Evolutionary conservation across 1,140 invertebrate species (phyloP).

Genomic region (roundworm (Caenorhabditis elegans)): WBcel235 BX284603.4:5187001-5187500

Average conservation of each 20-base stretch:
- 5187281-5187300: not conserved
- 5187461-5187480: constrained; percentile 35
- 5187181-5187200: constrained; percentile 78
- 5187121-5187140: constrained; percentile 88
- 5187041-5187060: constrained; percentile 68
- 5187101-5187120: constrained; percentile 92
- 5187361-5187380: constrained; percentile 68
- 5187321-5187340: constrained; percentile 83
- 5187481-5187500: constrained; percentile 14
- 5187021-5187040: constrained; percentile 84
- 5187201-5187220: constrained; percentile 77
- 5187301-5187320: constrained; percentile 74
- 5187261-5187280: constrained; percentile 38
- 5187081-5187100: constrained; percentile 80
- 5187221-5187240: constrained; percentile 25
- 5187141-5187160: constrained; percentile 89
- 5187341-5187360: constrained; percentile 80
- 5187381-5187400: constrained; percentile 29
- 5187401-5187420: constrained; percentile 8
- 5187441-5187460: constrained; percentile 42
- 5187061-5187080: constrained; percentile 26
- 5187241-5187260: constrained; percentile 25
- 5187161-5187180: constrained; percentile 91
- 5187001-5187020: constrained; percentile 89
- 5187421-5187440: constrained; percentile 8